These are phyloP conservation scores for Delphinapterus leucas DNA, from an alignment of 2,113 vertebrate genomes.

Conservation along the genomic window DNA sequence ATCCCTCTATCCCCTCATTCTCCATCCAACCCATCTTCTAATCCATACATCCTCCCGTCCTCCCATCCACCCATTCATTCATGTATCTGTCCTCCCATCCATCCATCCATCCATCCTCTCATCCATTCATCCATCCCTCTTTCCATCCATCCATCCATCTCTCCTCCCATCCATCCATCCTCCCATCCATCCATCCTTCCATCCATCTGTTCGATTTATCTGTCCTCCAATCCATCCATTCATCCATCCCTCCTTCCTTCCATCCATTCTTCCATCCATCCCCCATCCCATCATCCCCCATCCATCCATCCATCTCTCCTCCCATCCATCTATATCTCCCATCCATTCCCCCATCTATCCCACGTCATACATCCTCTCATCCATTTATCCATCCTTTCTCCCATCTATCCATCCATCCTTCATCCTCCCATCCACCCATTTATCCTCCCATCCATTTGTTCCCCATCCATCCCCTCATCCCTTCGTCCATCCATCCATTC, in stretches of 20 bases:
- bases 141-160: too few relatives aligned
- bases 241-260: too few relatives aligned
- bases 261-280: too few relatives aligned
- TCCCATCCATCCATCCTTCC: too few relatives aligned
- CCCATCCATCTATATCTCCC: too few relatives aligned
- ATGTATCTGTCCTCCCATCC: not conserved
- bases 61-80: not conserved
- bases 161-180: too few relatives aligned
- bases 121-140: too few relatives aligned
- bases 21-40: not conserved
- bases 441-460: not conserved
- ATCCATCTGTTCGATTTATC: not conserved
- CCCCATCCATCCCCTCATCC: not conserved
- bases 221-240: too few relatives aligned
- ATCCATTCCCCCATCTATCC: not conserved
- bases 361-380: not conserved
- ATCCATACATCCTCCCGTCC: not conserved
- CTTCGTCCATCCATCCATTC: not conserved
- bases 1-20: not conserved
- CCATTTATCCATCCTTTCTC: not conserved
- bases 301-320: too few relatives aligned
- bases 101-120: too few relatives aligned
- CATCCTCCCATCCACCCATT: not conserved
- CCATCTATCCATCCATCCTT: not conserved
- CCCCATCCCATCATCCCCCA: too few relatives aligned